phyloP scores from a whole-genome alignment of 2,797 vertebrate genomes.

The Lycodopsis pacificus region DNA sequence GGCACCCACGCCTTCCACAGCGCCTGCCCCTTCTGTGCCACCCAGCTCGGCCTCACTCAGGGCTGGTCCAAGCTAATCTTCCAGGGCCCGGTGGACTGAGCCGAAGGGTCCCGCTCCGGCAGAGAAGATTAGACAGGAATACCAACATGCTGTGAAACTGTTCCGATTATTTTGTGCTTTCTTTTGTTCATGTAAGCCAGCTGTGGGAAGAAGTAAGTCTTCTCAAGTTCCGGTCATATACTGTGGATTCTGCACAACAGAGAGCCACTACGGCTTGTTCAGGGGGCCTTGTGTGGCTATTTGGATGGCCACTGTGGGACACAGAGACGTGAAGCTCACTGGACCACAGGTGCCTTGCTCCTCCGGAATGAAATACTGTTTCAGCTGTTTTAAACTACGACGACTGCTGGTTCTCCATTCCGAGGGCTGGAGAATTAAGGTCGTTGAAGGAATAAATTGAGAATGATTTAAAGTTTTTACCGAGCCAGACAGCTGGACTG shows the following conservation, averaged over 20 bases:
- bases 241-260: conserved; percentile 60
- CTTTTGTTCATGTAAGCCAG: conserved; percentile 64
- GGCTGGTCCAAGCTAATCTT: conserved; percentile 97
- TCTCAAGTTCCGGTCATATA: conserved; percentile 59
- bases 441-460: conserved; percentile 38
- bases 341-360: conserved; percentile 58
- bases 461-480: conserved; percentile 47
- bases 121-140: conserved; percentile 39
- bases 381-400: conserved; percentile 54
- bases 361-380: conserved; percentile 60
- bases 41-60: conserved; percentile 90
- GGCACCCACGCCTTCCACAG: conserved; percentile 98
- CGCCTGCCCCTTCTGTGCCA: conserved; percentile 97
- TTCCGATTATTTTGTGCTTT: conserved; percentile 69
- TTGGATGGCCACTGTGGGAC: conserved; percentile 54
- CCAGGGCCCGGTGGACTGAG: conserved; percentile 97
- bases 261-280: conserved; percentile 60
- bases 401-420: conserved; percentile 58
- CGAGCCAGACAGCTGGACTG: conserved; percentile 84
- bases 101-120: conserved; percentile 22
- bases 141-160: conserved; percentile 80
- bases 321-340: conserved; percentile 54
- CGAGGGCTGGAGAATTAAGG: conserved; percentile 44
- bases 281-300: conserved; percentile 50
- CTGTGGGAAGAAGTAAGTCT: conserved; percentile 48